phyloP scores from a whole-genome alignment of 2,797 vertebrate species.

The Pangasius larnaudii region DNA sequence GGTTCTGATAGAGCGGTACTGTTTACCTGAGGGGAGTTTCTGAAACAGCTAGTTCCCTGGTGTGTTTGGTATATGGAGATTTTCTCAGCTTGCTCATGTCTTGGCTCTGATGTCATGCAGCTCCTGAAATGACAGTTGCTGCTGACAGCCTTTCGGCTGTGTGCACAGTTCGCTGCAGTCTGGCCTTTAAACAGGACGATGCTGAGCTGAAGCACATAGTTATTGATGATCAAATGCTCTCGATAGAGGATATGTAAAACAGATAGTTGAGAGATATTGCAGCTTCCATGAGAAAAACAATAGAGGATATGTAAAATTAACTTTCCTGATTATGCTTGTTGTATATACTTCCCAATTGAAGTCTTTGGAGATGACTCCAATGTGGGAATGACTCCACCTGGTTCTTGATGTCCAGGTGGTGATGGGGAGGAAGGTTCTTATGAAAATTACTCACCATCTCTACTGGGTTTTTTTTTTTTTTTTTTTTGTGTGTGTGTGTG shows the following conservation, averaged over 20 bases:
- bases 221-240: not conserved
- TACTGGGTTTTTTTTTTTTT: not conserved
- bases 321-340: not conserved
- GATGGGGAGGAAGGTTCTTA: not conserved
- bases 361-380: no score
- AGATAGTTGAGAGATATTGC: not conserved
- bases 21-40: not conserved
- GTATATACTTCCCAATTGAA: not conserved
- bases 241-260: not conserved
- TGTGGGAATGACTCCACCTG: no score
- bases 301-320: not conserved
- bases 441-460: not conserved
- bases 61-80: not conserved
- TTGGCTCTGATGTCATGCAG: not conserved
- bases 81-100: not conserved
- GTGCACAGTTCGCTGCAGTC: not conserved
- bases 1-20: not conserved
- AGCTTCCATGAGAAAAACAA: not conserved
- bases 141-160: not conserved
- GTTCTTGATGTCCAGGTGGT: not conserved
- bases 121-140: not conserved
- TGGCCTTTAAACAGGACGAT: not conserved
- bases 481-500: no score
- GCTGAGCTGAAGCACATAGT: not conserved
- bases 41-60: not conserved